Percentiles rank a stretch among this genome's conserved stretches.
These are phyloP conservation scores for Silurus glanis DNA, from an alignment of 2,113 vertebrate species.

Conservation along the genomic window DNA sequence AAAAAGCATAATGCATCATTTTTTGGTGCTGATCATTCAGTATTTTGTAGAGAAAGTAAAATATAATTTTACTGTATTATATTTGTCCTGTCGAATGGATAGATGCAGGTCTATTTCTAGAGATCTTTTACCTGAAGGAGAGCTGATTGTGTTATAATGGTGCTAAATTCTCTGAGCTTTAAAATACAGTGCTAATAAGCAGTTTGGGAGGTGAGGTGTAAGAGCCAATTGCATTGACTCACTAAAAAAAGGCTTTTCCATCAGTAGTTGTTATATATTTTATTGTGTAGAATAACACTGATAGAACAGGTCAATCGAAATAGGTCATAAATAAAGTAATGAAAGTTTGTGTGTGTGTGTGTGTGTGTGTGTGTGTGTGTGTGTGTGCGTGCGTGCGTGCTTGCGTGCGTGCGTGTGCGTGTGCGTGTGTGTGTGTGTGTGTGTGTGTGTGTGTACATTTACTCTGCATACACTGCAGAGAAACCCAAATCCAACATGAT, in stretches of 20 bases:
- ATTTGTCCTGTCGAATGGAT: background rate
- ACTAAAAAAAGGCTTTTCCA: background rate
- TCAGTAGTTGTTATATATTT: background rate
- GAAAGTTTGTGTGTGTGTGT: constrained; percentile 10
- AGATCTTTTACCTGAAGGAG: constrained; percentile 10
- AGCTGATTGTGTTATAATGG: constrained; percentile 13
- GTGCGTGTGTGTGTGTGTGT: background rate
- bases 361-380: background rate
- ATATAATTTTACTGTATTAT: background rate
- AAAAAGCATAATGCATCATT: background rate
- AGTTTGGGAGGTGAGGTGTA: background rate
- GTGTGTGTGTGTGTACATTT: constrained; percentile 15
- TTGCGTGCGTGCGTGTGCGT: constrained; percentile 12
- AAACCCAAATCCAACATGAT: constrained; percentile 48
- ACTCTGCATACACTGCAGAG: constrained; percentile 33
- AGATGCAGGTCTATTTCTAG: background rate
- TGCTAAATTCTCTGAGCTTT: constrained; percentile 4
- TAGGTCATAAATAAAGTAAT: constrained; percentile 11
- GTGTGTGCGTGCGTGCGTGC: constrained; percentile 1
- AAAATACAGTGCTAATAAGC: background rate
- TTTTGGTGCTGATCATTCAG: background rate
- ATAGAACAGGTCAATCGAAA: background rate
- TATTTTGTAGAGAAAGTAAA: background rate
- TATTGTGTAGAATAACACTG: background rate
- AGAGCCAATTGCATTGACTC: background rate